Evolutionary conservation across 2,888 invertebrate genomes (phyloP).

Genomic region (Aleiodes alternator): DNA sequence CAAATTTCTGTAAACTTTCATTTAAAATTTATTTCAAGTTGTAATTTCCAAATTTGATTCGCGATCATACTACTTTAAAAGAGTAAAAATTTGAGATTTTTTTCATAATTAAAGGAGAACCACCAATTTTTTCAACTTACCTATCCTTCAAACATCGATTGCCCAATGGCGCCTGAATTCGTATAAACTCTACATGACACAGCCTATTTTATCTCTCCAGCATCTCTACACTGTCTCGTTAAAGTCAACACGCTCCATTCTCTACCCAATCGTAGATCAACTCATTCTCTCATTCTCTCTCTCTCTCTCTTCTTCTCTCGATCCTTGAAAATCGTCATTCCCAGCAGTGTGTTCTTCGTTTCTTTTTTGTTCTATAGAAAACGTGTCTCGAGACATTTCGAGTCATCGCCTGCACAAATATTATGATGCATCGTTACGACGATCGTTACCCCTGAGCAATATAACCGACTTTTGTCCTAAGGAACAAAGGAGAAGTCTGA

Average conservation of each 20-base stretch:
- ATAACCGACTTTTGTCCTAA: background rate
- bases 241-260: conserved; percentile 56
- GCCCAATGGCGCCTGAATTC: conserved; percentile 11
- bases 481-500: conserved; percentile 5
- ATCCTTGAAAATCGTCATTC: background rate
- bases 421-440: conserved; percentile 64
- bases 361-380: conserved; percentile 24
- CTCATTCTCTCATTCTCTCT: background rate
- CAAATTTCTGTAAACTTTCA: too few species aligned
- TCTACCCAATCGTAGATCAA: conserved; percentile 56
- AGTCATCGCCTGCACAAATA: conserved; percentile 66
- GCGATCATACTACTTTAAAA: too few species aligned
- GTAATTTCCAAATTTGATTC: too few species aligned
- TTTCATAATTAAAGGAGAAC: background rate
- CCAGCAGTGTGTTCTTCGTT: background rate
- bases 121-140: background rate
- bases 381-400: conserved; percentile 62
- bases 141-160: conserved; percentile 28
- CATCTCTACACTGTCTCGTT: conserved; percentile 55
- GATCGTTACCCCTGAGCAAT: background rate
- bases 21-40: too few species aligned
- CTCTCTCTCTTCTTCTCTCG: background rate
- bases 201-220: conserved; percentile 35
- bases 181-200: conserved; percentile 25
- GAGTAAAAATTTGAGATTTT: too few species aligned